Evolutionary conservation across 2,113 vertebrate species (phyloP).

Genomic region (Probosciger aterrimus): DNA sequence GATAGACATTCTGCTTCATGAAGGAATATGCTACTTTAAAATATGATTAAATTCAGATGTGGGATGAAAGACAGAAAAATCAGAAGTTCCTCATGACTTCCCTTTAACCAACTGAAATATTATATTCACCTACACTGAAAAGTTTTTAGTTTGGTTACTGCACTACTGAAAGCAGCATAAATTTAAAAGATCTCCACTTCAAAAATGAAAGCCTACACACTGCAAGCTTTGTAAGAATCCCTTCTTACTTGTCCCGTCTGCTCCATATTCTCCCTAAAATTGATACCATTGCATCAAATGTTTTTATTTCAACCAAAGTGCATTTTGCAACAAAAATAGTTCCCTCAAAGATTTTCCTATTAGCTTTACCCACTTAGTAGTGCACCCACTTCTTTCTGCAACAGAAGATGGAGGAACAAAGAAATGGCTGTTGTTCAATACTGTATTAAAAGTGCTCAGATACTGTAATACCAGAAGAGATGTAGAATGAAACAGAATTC

Average conservation of each 20-base stretch:
- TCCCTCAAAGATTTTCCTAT: not conserved
- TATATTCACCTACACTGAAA: conserved; percentile 45
- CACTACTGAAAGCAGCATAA: conserved; percentile 22
- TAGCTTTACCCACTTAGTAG: not conserved
- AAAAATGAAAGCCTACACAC: not conserved
- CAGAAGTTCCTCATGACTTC: conserved; percentile 25
- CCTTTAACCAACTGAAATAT: conserved; percentile 37
- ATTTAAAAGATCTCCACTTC: conserved; percentile 25
- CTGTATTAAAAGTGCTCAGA: not conserved
- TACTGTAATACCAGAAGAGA: not conserved
- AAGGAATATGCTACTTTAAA: conserved; percentile 42
- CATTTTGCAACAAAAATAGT: not conserved
- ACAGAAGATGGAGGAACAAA: not conserved
- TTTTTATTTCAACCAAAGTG: not conserved
- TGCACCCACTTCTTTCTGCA: not conserved
- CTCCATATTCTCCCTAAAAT: not conserved
- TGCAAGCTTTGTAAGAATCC: not conserved
- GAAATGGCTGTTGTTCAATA: not conserved
- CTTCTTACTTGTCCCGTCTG: not conserved
- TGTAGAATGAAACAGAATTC: not conserved
- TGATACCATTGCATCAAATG: not conserved
- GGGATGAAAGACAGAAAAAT: conserved; percentile 60
- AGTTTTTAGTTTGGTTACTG: conserved; percentile 26
- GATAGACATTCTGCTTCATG: conserved; percentile 19
- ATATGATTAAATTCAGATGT: conserved; percentile 54